Base-by-base conservation (phyloP, 2,888 invertebrate species). In the Leucophenga maculata region DNA sequence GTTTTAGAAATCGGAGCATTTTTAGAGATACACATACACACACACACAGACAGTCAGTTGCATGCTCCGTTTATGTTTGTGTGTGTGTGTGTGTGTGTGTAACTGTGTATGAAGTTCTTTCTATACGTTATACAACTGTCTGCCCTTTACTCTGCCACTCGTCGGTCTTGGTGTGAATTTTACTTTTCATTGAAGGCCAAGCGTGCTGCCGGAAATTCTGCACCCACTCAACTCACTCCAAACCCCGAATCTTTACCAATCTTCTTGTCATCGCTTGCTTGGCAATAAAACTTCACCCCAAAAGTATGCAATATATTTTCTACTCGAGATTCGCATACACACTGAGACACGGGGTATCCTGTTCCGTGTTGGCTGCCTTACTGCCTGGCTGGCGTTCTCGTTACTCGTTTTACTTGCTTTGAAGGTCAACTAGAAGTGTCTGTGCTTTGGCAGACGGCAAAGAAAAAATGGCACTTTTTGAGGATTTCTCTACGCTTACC, bases 281-380 rank as follows among this genome's bases (percentile, higher is more conserved):
- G 39, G 62, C 62, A 9, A 64, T 64, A 64, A 70, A 79, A 79
- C 79, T 79, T 79, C 80, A 82, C 73, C 74, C 73, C 77, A 74
- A 64, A 79, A 79, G 80, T 77, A 76, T 80, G 80, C 78, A 79
- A 80, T 82, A 80, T 80, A 82, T 82, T 82, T 82, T 82, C 78
- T 82, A 57, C 44, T 65, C 65, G 54, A 20, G 54, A 65, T 32
- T 52, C 65, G 32, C 65, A 32, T 32, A 32, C 8, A 32, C 32
- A 32, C 32, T 32, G 32, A 32, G 48, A n/a, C 48, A 16, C 50
- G 50, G 18, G 3, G 26, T 26, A 59, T 59, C 59, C 59, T 59
- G 59, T 59, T 26, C 11, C n/a, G 59, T 18, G 55, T 32, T 59
- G 31, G 6, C 59, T 59, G 57, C n/a, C 26, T 32, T 13, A 8